Percentiles rank a stretch among this genome's conserved stretches.
phyloP scores from a whole-genome alignment of 2,797 vertebrate species.

The Todus mexicanus region DNA sequence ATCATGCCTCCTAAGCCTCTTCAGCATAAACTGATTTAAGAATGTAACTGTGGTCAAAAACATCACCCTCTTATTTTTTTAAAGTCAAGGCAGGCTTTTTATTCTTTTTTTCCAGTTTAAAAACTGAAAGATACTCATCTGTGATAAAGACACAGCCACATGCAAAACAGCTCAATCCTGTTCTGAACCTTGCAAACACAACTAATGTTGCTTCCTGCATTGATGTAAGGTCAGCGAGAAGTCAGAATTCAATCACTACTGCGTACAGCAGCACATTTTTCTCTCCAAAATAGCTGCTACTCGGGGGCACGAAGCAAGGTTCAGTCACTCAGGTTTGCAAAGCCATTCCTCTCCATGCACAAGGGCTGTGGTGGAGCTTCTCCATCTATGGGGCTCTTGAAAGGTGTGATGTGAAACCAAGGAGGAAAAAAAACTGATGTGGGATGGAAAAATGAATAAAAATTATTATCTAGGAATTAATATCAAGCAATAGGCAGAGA shows the following conservation, averaged over 20 bases:
- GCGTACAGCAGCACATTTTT: background rate
- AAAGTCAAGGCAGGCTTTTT: background rate
- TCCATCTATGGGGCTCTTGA: background rate
- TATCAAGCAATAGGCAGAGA: background rate
- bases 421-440: background rate
- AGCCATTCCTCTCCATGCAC: background rate
- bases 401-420: background rate
- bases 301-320: accelerated
- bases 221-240: background rate
- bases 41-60: background rate
- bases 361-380: background rate
- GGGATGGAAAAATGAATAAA: background rate
- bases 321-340: background rate
- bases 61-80: background rate
- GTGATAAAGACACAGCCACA: background rate
- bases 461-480: background rate
- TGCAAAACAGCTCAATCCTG: background rate
- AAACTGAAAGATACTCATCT: background rate
- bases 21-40: background rate
- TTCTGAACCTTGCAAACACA: background rate
- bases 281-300: background rate
- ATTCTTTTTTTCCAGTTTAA: background rate
- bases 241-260: background rate
- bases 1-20: background rate
- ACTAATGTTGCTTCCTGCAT: background rate